Percentiles rank a stretch among this genome's conserved stretches.
Evolutionary conservation across 2,113 vertebrate genomes (phyloP).

Genomic region (Onychostoma macrolepis): DNA sequence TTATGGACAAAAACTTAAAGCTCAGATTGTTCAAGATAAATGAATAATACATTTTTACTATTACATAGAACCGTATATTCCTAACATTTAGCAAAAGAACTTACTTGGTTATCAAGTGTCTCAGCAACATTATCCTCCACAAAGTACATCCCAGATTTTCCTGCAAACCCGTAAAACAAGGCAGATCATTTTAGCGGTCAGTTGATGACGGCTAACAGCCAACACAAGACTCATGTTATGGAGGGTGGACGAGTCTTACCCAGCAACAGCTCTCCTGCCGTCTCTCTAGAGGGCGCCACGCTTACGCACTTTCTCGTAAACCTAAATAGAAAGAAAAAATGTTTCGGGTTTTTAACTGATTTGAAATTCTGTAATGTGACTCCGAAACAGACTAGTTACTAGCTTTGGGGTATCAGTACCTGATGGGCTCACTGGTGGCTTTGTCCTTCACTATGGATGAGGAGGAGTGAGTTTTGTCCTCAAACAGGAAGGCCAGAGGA

Average conservation of each 20-base stretch:
- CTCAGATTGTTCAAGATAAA: neutral
- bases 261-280: constrained; percentile 89
- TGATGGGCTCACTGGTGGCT: constrained; percentile 97
- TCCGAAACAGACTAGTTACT: neutral
- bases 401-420: constrained; percentile 71
- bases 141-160: constrained; percentile 99
- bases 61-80: neutral
- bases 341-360: neutral
- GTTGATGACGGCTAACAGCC: neutral
- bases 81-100: constrained; percentile 12
- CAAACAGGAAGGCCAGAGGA: constrained; percentile 91
- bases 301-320: constrained; percentile 93
- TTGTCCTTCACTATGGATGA: constrained; percentile 99
- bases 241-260: constrained; percentile 75
- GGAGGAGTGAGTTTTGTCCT: constrained; percentile 96
- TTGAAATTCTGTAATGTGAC: neutral
- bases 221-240: neutral
- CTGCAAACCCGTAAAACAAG: constrained; percentile 73
- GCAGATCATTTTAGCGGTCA: neutral
- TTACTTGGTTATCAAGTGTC: constrained; percentile 85
- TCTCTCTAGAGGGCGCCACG: constrained; percentile 95
- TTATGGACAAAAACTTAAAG: neutral
- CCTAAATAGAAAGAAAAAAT: constrained; percentile 69
- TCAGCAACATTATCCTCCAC: constrained; percentile 96
- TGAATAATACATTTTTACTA: neutral